Evolutionary conservation across 2,888 invertebrate species (phyloP).

Genomic region (Noctua fimbriata): DNA sequence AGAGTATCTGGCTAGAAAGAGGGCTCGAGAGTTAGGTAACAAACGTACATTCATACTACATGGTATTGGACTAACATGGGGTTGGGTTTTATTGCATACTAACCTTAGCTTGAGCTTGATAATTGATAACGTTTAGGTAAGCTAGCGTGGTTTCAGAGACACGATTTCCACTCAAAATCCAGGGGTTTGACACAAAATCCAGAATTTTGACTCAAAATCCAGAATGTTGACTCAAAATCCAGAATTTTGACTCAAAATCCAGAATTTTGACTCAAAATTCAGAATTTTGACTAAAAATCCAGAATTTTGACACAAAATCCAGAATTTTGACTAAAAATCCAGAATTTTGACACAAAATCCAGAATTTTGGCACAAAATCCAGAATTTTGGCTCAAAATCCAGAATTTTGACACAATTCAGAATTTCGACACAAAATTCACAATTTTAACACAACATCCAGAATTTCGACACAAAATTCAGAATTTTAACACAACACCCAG

Average conservation of each 20-base stretch:
- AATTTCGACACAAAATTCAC: background rate
- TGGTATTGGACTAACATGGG: slow-evolving; percentile 10
- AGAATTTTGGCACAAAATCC: background rate
- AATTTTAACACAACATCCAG: background rate
- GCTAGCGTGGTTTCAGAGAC: background rate
- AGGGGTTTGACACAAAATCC: background rate
- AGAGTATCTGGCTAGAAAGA: slow-evolving; percentile 84
- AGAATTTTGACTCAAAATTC: background rate
- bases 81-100: slow-evolving; percentile 8
- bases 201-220: too few species aligned
- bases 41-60: background rate
- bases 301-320: background rate
- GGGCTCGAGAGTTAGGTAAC: slow-evolving; percentile 82
- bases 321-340: too few species aligned
- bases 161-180: background rate
- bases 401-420: background rate
- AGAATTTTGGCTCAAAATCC: background rate
- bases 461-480: too few species aligned
- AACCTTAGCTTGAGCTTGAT: slow-evolving; percentile 24
- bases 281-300: too few species aligned
- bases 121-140: background rate
- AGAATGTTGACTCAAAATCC: background rate
- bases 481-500: too few species aligned
- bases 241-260: background rate
- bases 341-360: background rate